Percentiles rank a stretch among this genome's conserved stretches.
Evolutionary conservation across 53 echinoderm and acorn worm species (phyloP).

Genomic region (Hippasteria phrygiana): DNA sequence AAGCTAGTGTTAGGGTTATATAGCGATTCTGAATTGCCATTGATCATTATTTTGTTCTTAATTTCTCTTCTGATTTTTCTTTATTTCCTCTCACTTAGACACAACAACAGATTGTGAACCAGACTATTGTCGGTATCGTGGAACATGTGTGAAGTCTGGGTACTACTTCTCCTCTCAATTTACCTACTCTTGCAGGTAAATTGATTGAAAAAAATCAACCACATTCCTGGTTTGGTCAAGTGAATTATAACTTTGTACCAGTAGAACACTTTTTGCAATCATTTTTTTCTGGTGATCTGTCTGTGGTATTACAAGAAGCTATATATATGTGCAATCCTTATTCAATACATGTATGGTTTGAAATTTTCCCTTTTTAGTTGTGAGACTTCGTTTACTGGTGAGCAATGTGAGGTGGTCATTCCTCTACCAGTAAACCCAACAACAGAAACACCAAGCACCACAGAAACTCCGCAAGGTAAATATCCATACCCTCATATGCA

Average conservation of each 20-base stretch:
- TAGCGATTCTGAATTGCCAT: too few species aligned
- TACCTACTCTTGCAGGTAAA: background rate
- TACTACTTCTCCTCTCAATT: background rate
- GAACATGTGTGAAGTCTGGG: background rate
- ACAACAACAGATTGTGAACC: background rate
- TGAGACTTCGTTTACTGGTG: background rate
- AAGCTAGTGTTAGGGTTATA: too few species aligned
- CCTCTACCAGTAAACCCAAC: background rate
- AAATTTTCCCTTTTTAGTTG: background rate
- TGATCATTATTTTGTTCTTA: too few species aligned
- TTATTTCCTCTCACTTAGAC: background rate
- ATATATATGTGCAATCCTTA: background rate
- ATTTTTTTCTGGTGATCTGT: background rate
- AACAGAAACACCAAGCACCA: background rate
- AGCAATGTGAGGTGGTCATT: background rate
- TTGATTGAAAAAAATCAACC: background rate
- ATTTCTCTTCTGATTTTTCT: background rate
- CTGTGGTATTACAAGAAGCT: background rate
- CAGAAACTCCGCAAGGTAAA: background rate
- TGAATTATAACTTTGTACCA: too few species aligned
- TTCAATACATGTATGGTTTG: background rate
- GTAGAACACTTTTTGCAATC: too few species aligned
- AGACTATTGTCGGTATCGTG: background rate
- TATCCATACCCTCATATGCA: background rate
- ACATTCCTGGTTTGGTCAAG: too few species aligned